Conservation (phyloP, 1,140 invertebrate genomes). For the Penaeus indicus region DNA sequence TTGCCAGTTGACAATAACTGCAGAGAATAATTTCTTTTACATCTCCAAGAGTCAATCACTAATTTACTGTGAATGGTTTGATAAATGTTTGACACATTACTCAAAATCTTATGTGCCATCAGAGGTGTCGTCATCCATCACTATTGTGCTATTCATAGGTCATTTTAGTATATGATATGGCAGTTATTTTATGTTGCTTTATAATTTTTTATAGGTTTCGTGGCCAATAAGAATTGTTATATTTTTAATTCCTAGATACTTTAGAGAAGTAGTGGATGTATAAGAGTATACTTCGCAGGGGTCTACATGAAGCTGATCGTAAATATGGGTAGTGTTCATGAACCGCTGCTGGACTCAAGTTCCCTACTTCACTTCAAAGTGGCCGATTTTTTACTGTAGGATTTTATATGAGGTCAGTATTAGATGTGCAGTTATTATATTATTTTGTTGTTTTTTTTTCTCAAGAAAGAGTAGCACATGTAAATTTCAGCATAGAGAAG, state of each 20-base stretch:
- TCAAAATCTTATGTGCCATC: too few relatives aligned
- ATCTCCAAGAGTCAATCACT: too few relatives aligned
- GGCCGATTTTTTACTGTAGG: conserved; percentile 61
- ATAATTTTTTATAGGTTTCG: conserved; percentile 1
- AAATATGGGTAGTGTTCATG: conserved; percentile 40
- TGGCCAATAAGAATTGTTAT: background rate
- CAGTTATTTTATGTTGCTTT: conserved; percentile 16
- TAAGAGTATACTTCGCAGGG: too few relatives aligned
- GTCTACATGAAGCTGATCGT: background rate
- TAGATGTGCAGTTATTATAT: conserved; percentile 57
- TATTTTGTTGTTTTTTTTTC: conserved; percentile 29
- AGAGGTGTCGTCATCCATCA: too few relatives aligned
- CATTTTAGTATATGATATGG: background rate
- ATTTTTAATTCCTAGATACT: background rate
- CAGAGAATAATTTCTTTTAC: too few relatives aligned
- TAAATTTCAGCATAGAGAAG: conserved; percentile 59
- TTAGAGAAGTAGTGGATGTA: too few relatives aligned
- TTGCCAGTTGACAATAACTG: too few relatives aligned
- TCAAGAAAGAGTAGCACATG: conserved; percentile 58
- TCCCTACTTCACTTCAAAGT: conserved; percentile 51
- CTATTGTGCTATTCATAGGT: too few relatives aligned
- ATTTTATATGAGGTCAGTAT: conserved; percentile 64
- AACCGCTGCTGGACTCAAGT: conserved; percentile 49
- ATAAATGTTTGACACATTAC: too few relatives aligned
- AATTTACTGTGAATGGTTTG: too few relatives aligned